Evolutionary conservation across 1,140 invertebrate genomes (phyloP), one percentile per base, ranked within the genome.

Genomic region (Nomia melanderi): DNA sequence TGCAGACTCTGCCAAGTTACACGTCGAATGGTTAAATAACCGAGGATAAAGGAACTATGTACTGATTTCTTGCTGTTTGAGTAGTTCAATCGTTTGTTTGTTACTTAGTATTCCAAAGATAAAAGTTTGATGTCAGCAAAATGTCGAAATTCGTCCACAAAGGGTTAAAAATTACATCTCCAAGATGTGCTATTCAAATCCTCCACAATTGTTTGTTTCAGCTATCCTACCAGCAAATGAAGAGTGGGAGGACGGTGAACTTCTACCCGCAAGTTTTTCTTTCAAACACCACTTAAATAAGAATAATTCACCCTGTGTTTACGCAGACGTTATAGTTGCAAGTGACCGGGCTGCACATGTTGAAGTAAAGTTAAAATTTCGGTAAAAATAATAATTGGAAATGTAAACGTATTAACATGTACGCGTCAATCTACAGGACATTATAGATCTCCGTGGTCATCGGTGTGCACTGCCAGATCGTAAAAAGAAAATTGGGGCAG

Each of bases 251-350:
- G 79, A 89, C 29, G 89, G 92, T 20, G 89, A 90, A 64, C 81
- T 94, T 1, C 83, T 94, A 41, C 90, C 92, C 1, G 87, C 92
- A 0, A 91, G 90, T 12, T 89, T 93, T 4, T 88, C 93, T 6
- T 93, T 93, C 78, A 75, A 87, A 8, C 93, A 94, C 83, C 79
- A 81, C 5, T 86, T 90, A 8, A 91, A 92, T 47, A 86, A 82
- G 41, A 73, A 73, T 14, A 87, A 89, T 17, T 78, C 79, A 25
- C 86, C 92, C 0, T 91, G 90, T 7, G 92, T 93, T 63, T 94
- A 91, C 84, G 89, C 91, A n/a, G 94, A 94, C 65, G 77, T 94
- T 9, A 90, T 94, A 4, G 90, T 93, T n/a, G 90, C 93, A 69
- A 79, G 79, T 14, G 91, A 93, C 81, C 84, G 90, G 23, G 79